Evolutionary conservation across 2,113 vertebrate genomes (phyloP).

Genomic region (Albula goreensis): DNA sequence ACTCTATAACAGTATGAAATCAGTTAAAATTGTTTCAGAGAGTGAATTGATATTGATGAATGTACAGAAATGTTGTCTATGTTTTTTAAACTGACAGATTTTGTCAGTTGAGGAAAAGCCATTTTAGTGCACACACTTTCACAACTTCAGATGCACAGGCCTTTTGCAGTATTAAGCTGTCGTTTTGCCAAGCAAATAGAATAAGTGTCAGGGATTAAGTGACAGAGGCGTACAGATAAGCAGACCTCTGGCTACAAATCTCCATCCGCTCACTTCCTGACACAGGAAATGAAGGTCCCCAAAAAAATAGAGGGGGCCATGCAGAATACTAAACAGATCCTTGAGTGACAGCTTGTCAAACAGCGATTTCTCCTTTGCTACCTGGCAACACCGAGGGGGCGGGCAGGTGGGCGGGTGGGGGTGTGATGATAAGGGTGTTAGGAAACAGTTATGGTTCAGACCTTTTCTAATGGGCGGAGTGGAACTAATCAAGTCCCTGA

Average conservation of each 20-base stretch:
- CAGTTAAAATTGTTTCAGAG: no score
- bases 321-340: slow-evolving; percentile 61
- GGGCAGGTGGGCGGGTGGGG: slow-evolving; percentile 39
- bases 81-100: not conserved
- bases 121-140: not conserved
- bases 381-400: slow-evolving; percentile 47
- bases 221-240: slow-evolving; percentile 48
- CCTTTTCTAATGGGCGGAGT: slow-evolving; percentile 50
- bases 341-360: slow-evolving; percentile 65
- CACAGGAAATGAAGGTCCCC: not conserved
- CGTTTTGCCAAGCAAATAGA: slow-evolving; percentile 65
- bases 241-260: slow-evolving; percentile 29
- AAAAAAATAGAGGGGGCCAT: slow-evolving; percentile 21
- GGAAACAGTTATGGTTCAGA: slow-evolving; percentile 44
- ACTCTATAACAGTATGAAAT: no score
- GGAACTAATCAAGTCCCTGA: slow-evolving; percentile 43
- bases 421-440: slow-evolving; percentile 11
- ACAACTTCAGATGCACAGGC: slow-evolving; percentile 20
- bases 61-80: no score
- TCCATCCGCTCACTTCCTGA: slow-evolving; percentile 23
- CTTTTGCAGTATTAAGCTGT: slow-evolving; percentile 57
- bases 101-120: not conserved
- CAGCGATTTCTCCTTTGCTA: slow-evolving; percentile 30
- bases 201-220: slow-evolving; percentile 62
- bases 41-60: no score